phyloP scores from a whole-genome alignment of 2,113 vertebrate species.

The Peucedramus taeniatus region DNA sequence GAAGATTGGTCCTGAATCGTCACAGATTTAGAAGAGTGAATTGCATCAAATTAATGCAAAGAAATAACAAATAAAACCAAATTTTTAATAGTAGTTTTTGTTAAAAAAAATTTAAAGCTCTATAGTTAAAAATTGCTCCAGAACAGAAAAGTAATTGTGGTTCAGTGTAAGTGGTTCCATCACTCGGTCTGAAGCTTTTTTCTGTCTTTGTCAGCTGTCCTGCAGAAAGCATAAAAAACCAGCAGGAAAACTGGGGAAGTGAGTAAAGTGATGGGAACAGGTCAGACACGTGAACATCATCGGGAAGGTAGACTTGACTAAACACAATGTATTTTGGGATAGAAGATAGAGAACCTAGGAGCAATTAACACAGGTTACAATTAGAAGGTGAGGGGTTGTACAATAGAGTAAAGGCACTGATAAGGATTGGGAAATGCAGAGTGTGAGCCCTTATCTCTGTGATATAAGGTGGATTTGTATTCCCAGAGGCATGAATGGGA shows the following conservation, averaged over 20 bases:
- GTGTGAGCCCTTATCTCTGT: not conserved
- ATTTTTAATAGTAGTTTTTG: not conserved
- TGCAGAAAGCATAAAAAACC: not conserved
- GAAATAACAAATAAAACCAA: not conserved
- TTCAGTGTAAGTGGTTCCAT: not conserved
- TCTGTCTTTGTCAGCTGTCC: not conserved
- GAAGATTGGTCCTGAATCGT: not conserved
- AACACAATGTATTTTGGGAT: not conserved
- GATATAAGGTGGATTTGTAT: not conserved
- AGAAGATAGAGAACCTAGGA: not conserved
- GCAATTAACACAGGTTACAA: not conserved
- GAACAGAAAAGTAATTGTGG: not conserved
- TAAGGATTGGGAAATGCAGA: not conserved
- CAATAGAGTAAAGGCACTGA: not conserved
- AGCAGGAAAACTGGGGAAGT: not conserved
- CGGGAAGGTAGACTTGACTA: not conserved
- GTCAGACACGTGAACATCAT: fast-evolving
- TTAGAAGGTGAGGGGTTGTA: not conserved
- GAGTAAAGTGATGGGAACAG: not conserved
- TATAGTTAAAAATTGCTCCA: not conserved
- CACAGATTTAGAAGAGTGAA: not conserved
- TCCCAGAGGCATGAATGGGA: not conserved
- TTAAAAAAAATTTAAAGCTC: not conserved
- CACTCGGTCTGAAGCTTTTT: not conserved
- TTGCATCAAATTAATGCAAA: not conserved